A percentile compares a stretch with the other conserved stretches of the same genome.
phyloP scores from a whole-genome alignment of 2,113 vertebrate species.

The Oxygymnocypris stewartii region DNA sequence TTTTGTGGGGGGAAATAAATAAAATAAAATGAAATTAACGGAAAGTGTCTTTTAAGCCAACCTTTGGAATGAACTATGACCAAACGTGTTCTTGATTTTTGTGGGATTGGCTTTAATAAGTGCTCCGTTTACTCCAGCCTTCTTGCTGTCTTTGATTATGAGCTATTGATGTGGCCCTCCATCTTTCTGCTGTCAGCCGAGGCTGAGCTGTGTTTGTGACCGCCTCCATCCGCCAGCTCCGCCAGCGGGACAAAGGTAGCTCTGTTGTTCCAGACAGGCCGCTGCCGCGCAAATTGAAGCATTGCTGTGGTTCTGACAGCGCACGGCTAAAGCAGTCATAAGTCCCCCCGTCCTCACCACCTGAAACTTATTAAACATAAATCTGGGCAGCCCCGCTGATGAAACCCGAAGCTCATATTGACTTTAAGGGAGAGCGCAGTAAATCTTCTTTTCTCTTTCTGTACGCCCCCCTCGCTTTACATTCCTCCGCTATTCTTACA shows the following conservation, averaged over 20 bases:
- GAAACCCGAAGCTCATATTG: slow-evolving; percentile 77
- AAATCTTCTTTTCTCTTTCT: slow-evolving; percentile 67
- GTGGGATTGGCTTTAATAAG: slow-evolving; percentile 47
- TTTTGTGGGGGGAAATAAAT: no score
- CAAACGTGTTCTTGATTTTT: background rate
- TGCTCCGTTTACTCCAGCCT: slow-evolving; percentile 62
- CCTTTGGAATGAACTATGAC: slow-evolving; percentile 1
- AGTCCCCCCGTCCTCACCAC: slow-evolving; percentile 65
- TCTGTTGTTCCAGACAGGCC: slow-evolving; percentile 70
- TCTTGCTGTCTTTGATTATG: slow-evolving; percentile 66
- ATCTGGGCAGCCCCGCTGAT: slow-evolving; percentile 68
- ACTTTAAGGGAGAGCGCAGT: slow-evolving; percentile 75
- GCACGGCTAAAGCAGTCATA: slow-evolving; percentile 32
- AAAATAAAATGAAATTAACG: no score
- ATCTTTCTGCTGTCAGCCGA: slow-evolving; percentile 65
- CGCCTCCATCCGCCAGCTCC: slow-evolving; percentile 52
- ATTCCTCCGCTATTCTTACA: slow-evolving; percentile 61
- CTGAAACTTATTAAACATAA: slow-evolving; percentile 82
- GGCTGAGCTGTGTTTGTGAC: slow-evolving; percentile 61
- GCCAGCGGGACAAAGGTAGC: slow-evolving; percentile 70
- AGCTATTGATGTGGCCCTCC: slow-evolving; percentile 70
- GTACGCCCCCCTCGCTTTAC: slow-evolving; percentile 29
- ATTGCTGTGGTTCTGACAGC: slow-evolving; percentile 66
- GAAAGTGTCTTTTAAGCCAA: no score
- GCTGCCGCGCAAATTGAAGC: slow-evolving; percentile 66